Evolutionary conservation across 23 tunicate species (phyloP).

Genomic region (Clavelina lepadiformis): DNA sequence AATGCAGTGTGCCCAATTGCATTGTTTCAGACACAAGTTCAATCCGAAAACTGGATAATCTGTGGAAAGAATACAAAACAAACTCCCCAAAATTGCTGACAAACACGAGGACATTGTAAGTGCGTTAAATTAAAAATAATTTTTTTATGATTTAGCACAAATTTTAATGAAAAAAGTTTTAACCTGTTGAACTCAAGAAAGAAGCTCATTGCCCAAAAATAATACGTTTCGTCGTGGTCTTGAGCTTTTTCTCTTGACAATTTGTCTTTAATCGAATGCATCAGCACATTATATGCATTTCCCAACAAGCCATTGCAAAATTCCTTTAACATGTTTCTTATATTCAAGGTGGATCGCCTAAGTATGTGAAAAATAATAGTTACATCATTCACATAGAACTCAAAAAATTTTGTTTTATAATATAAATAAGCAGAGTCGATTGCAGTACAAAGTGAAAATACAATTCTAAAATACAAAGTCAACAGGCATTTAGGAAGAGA

Average conservation of each 20-base stretch:
- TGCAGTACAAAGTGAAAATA: too few relatives aligned
- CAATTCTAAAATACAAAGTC: too few relatives aligned
- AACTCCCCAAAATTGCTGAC: neutral
- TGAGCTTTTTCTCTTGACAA: slow-evolving; percentile 75
- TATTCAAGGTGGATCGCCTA: slow-evolving; percentile 50
- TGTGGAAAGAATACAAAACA: neutral
- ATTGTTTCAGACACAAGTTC: slow-evolving; percentile 84
- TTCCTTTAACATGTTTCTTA: slow-evolving; percentile 52
- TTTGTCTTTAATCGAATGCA: slow-evolving; percentile 50
- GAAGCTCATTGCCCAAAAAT: slow-evolving; percentile 89
- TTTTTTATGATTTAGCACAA: too few relatives aligned
- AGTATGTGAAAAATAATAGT: too few relatives aligned
- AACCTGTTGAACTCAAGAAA: slow-evolving; percentile 82
- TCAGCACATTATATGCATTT: slow-evolving; percentile 65
- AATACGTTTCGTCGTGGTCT: slow-evolving; percentile 88
- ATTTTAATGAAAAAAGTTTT: neutral
- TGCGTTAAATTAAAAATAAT: neutral
- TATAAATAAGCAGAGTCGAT: neutral
- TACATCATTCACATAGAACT: too few relatives aligned
- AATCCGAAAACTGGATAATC: slow-evolving; percentile 43
- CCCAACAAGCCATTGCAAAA: slow-evolving; percentile 66
- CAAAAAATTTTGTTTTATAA: neutral
- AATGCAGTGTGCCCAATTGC: slow-evolving; percentile 72
- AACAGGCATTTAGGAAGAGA: too few relatives aligned
- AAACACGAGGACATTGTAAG: neutral